phyloP scores from a whole-genome alignment of 2,888 invertebrate species.

The Rhodophaea formosa region DNA sequence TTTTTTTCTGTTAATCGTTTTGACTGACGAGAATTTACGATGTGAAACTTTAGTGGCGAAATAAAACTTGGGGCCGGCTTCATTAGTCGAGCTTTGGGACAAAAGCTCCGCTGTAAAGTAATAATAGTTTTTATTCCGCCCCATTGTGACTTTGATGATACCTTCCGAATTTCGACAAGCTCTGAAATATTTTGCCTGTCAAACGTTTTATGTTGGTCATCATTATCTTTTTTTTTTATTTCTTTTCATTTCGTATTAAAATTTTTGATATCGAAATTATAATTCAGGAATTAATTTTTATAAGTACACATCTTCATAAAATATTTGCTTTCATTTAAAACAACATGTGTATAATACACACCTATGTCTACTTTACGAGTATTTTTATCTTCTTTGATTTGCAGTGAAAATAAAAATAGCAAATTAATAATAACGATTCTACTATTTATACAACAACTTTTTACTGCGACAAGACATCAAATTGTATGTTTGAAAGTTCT shows the following conservation, averaged over 20 bases:
- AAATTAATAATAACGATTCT: too few species aligned
- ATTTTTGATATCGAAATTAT: too few species aligned
- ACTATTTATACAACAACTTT: too few species aligned
- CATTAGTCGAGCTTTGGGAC: constrained; percentile 67
- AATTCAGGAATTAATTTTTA: too few species aligned
- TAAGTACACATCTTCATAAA: too few species aligned
- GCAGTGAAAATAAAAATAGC: too few species aligned
- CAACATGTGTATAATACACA: too few species aligned
- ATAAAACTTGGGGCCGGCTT: constrained; percentile 70
- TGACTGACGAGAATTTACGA: constrained; percentile 79
- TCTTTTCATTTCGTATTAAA: background rate
- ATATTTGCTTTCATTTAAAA: too few species aligned
- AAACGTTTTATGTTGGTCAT: constrained; percentile 8
- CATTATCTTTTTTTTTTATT: background rate
- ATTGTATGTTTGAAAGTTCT: too few species aligned
- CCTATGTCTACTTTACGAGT: too few species aligned
- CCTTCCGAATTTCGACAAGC: constrained; percentile 55
- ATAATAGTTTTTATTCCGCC: constrained; percentile 51
- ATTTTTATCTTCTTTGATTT: too few species aligned
- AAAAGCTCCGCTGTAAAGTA: constrained; percentile 52
- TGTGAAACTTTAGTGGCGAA: constrained; percentile 70
- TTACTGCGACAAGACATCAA: too few species aligned
- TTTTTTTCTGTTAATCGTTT: constrained; percentile 59
- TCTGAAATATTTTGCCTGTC: constrained; percentile 26
- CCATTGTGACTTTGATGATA: constrained; percentile 51